A percentile compares a stretch with the other conserved stretches of the same genome.
Evolutionary conservation across 2,888 invertebrate species (phyloP).

Genomic region (Drosophila macrothrix): DNA sequence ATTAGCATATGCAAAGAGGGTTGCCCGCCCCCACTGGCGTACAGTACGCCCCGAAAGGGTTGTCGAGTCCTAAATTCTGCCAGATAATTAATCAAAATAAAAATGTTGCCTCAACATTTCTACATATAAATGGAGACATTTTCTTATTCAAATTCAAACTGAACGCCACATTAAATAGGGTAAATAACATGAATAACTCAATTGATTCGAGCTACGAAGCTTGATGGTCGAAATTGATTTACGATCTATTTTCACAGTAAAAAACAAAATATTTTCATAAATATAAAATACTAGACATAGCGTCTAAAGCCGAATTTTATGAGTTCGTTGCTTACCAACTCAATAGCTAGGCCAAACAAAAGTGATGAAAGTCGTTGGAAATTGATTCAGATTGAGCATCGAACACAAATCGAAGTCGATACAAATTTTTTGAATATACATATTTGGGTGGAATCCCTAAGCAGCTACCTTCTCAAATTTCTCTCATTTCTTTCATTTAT

Average conservation of each 20-base stretch:
- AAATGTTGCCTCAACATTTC: slow-evolving; percentile 24
- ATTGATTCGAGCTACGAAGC: not conserved
- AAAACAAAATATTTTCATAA: not conserved
- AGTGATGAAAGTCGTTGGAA: not conserved
- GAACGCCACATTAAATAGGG: not conserved
- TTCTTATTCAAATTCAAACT: not conserved
- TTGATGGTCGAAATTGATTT: not conserved
- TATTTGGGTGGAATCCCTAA: no score
- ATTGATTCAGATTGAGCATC: no score
- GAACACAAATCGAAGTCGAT: no score
- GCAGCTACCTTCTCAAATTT: not conserved
- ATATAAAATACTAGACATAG: no score
- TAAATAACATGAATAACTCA: slow-evolving; percentile 5
- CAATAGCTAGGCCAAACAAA: not conserved
- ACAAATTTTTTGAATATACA: no score
- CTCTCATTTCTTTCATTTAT: not conserved
- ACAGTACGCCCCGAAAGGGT: slow-evolving; percentile 41
- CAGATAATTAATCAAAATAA: slow-evolving; percentile 62
- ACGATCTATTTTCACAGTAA: not conserved
- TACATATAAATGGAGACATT: not conserved
- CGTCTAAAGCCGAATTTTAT: not conserved
- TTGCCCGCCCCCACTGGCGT: slow-evolving; percentile 4
- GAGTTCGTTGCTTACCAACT: not conserved
- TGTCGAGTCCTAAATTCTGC: slow-evolving; percentile 21
- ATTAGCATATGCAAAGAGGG: slow-evolving; percentile 70